Evolutionary conservation across 2,113 vertebrate species (phyloP).

Genomic region (Tretioscincus oriximinensis): DNA sequence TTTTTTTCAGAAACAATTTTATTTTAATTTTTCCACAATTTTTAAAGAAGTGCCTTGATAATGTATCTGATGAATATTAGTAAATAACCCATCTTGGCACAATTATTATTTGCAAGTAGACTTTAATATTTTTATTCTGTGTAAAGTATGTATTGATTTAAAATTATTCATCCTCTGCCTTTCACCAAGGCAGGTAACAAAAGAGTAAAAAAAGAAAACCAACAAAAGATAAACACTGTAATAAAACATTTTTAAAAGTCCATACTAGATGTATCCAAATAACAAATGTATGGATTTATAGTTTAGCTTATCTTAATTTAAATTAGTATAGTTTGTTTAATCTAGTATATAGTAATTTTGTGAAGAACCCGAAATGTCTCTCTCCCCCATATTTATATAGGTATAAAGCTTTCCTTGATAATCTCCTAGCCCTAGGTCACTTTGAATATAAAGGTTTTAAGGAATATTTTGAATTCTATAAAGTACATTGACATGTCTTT

Average conservation of each 20-base stretch:
- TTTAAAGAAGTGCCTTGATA: slow-evolving; percentile 51
- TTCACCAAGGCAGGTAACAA: too few species aligned
- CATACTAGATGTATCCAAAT: neutral
- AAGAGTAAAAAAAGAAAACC: too few species aligned
- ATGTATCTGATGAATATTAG: slow-evolving; percentile 25
- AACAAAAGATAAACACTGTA: too few species aligned
- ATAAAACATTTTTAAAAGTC: too few species aligned
- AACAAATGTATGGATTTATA: fast-evolving
- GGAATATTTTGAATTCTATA: slow-evolving; percentile 4
- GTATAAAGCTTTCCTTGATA: neutral
- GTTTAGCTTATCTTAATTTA: too few species aligned
- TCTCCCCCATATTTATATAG: neutral
- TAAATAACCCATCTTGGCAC: slow-evolving; percentile 36
- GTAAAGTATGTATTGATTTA: too few species aligned
- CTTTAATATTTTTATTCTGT: neutral
- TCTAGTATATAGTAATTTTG: neutral
- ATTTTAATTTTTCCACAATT: slow-evolving; percentile 71
- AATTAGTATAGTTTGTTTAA: too few species aligned
- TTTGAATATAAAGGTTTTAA: neutral
- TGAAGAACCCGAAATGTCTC: neutral
- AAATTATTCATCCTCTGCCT: too few species aligned
- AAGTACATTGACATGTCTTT: slow-evolving; percentile 5
- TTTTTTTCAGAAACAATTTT: slow-evolving; percentile 59
- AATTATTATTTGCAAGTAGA: neutral
- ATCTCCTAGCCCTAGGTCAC: neutral